phyloP scores from a whole-genome alignment of 1,140 invertebrate species.

The Akabosia matsudoensis region DNA sequence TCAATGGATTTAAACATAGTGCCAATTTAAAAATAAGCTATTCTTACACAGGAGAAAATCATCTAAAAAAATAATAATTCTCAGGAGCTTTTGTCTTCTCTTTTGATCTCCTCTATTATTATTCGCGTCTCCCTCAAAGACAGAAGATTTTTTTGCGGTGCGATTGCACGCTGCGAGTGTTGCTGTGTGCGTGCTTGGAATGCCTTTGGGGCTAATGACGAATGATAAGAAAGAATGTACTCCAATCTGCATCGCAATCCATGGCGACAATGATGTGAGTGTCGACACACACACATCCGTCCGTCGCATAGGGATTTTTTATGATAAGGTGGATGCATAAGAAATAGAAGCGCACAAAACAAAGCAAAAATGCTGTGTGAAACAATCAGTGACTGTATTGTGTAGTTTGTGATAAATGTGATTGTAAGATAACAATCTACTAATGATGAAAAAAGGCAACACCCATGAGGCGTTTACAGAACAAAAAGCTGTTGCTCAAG shows the following conservation, averaged over 20 bases:
- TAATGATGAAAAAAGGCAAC: background rate
- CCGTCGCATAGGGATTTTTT: too few species aligned
- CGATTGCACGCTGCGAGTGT: background rate
- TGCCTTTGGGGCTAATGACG: conserved; percentile 15
- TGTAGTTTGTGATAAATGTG: too few species aligned
- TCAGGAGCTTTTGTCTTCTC: background rate
- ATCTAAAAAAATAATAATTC: background rate
- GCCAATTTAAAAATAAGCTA: conserved; percentile 35
- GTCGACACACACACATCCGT: too few species aligned
- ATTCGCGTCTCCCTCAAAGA: background rate
- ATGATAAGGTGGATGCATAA: too few species aligned
- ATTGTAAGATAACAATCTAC: background rate
- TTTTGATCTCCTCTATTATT: background rate
- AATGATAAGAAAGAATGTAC: background rate
- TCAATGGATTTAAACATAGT: conserved; percentile 38
- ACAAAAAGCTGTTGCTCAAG: background rate
- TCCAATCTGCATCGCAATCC: too few species aligned
- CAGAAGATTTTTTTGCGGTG: too few species aligned
- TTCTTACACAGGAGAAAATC: background rate
- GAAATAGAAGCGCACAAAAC: too few species aligned
- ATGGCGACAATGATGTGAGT: background rate
- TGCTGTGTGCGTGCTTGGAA: background rate
- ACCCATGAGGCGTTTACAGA: background rate
- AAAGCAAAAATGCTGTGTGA: too few species aligned
- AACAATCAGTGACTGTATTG: too few species aligned